Conservation (phyloP, 1,140 invertebrate species). For the Ephestia elutella region DNA sequence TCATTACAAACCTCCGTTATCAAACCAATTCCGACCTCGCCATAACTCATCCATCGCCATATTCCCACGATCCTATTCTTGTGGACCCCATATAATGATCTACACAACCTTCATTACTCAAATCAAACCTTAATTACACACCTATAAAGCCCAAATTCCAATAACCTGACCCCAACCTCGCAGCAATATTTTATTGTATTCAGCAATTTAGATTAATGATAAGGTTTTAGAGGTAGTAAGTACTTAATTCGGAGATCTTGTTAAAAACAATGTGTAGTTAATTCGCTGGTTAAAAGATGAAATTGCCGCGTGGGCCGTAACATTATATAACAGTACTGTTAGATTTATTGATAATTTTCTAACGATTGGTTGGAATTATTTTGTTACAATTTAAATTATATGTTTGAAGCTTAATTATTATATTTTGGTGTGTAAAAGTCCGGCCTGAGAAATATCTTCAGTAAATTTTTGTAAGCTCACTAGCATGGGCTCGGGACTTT, state of each 20-base stretch:
- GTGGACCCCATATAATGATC: slow-evolving; percentile 58
- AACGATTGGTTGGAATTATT: background rate
- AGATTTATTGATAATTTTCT: slow-evolving; percentile 26
- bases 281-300: slow-evolving; percentile 49
- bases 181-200: slow-evolving; percentile 70
- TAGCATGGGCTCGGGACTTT: too few relatives aligned
- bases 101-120: slow-evolving; percentile 49
- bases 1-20: background rate
- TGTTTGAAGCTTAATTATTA: slow-evolving; percentile 6
- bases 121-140: slow-evolving; percentile 38
- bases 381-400: slow-evolving; percentile 9
- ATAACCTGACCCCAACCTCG: slow-evolving; percentile 21
- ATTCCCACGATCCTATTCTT: slow-evolving; percentile 69
- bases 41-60: slow-evolving; percentile 50
- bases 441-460: too few relatives aligned
- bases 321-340: slow-evolving; percentile 21
- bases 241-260: slow-evolving; percentile 68
- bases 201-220: slow-evolving; percentile 72
- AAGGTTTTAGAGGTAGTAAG: slow-evolving; percentile 65
- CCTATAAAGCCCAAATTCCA: slow-evolving; percentile 36
- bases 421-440: background rate
- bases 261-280: slow-evolving; percentile 58
- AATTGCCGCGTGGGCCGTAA: slow-evolving; percentile 39
- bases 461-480: too few relatives aligned
- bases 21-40: slow-evolving; percentile 9